These are phyloP conservation scores for Ferrisia virgata DNA, from an alignment of 2,888 invertebrate genomes.

Conservation along the genomic window DNA sequence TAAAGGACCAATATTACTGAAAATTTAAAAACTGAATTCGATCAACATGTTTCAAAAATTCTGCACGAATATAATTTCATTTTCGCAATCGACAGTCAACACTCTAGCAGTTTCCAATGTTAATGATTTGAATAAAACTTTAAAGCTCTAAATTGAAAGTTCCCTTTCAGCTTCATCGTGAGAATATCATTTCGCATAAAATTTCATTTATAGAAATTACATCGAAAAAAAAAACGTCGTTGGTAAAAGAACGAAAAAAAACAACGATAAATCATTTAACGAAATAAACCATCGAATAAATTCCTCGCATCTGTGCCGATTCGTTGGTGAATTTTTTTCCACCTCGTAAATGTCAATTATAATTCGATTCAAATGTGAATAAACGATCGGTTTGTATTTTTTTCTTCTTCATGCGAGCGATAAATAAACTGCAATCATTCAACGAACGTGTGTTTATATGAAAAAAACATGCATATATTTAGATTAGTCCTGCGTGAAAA, in stretches of 20 bases:
- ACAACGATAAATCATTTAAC: neutral
- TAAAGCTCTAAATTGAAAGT: no score
- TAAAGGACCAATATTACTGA: no score
- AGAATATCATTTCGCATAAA: neutral
- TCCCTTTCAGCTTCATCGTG: no score
- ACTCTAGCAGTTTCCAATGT: no score
- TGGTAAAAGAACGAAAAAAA: no score
- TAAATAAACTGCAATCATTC: neutral
- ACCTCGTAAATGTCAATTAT: slow-evolving; percentile 20
- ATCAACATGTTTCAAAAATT: no score
- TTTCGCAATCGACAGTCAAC: no score
- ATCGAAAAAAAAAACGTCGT: neutral
- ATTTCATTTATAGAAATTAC: neutral
- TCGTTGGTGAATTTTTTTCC: neutral
- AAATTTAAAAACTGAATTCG: no score
- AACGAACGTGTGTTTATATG: neutral
- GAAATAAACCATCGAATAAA: neutral
- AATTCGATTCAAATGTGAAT: neutral
- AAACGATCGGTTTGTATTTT: neutral
- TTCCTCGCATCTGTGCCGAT: neutral
- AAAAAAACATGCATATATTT: neutral
- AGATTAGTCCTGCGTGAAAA: neutral
- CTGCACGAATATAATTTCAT: no score
- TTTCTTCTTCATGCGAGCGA: neutral
- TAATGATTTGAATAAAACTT: no score